phyloP scores from a whole-genome alignment of 2,113 vertebrate species.

The Lophius piscatorius region DNA sequence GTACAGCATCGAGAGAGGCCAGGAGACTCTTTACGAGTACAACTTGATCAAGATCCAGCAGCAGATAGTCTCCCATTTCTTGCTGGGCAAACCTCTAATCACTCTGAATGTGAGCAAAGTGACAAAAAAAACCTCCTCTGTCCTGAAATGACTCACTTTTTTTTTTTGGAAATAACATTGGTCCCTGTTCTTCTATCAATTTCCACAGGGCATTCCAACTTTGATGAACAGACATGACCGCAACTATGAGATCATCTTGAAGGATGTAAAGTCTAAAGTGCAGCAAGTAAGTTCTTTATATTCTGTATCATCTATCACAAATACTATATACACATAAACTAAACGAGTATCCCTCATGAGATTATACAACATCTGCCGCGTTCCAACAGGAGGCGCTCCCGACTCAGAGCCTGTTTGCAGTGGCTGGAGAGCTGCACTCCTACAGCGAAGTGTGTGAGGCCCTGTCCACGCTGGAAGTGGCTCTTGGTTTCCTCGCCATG shows the following conservation, averaged over 20 bases:
- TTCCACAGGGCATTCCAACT: conserved; percentile 89
- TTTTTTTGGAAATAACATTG: background rate
- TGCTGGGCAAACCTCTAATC: conserved; percentile 91
- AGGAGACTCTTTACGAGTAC: conserved; percentile 84
- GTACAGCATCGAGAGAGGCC: conserved; percentile 89
- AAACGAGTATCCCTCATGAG: background rate
- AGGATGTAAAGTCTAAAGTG: conserved; percentile 84
- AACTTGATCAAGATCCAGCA: conserved; percentile 91
- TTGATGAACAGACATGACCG: conserved; percentile 87
- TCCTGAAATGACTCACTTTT: background rate
- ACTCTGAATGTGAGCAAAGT: conserved; percentile 80
- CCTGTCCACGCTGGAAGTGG: conserved; percentile 84
- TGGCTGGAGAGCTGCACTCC: conserved; percentile 87
- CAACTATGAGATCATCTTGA: conserved; percentile 90
- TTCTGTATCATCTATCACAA: background rate
- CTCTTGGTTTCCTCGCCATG: conserved; percentile 90
- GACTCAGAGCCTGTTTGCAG: conserved; percentile 66
- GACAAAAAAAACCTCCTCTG: background rate
- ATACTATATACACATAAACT: background rate
- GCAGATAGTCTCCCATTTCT: conserved; percentile 86
- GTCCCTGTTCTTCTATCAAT: background rate
- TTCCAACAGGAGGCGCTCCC: conserved; percentile 82
- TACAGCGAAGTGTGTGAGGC: conserved; percentile 94
- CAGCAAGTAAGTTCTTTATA: conserved; percentile 81
- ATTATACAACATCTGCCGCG: background rate